These are phyloP conservation scores for Hypsopygia costalis DNA, from an alignment of 2,888 invertebrate genomes.

Conservation along the genomic window DNA sequence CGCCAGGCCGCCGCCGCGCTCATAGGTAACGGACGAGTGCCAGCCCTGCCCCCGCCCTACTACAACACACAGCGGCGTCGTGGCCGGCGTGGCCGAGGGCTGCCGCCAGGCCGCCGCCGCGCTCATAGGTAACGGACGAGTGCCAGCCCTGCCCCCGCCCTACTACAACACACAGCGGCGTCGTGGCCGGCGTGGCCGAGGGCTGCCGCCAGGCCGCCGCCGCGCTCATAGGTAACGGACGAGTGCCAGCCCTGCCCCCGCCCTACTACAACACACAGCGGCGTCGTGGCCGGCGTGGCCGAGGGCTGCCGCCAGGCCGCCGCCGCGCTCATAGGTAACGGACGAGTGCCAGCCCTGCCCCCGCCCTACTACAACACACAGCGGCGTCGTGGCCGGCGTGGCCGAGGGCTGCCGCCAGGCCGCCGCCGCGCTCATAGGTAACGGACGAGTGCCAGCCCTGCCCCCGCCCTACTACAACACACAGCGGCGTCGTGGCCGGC, in stretches of 20 bases:
- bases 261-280: no score
- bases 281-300: slow-evolving; percentile 89
- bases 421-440: slow-evolving; percentile 92
- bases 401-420: slow-evolving; percentile 92
- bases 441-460: slow-evolving; percentile 19
- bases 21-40: slow-evolving; percentile 82
- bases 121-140: slow-evolving; percentile 84
- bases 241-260: no score
- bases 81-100: slow-evolving; percentile 91
- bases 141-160: neutral
- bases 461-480: neutral
- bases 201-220: slow-evolving; percentile 92
- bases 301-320: slow-evolving; percentile 91
- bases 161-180: no score
- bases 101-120: slow-evolving; percentile 91
- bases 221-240: slow-evolving; percentile 87
- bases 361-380: no score
- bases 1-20: slow-evolving; percentile 90
- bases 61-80: no score
- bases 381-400: slow-evolving; percentile 88
- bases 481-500: slow-evolving; percentile 87
- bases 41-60: neutral
- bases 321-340: slow-evolving; percentile 91
- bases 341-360: neutral
- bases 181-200: slow-evolving; percentile 90